Evolutionary conservation across 2,797 vertebrate species (phyloP).

Genomic region (Cossypha heuglini): DNA sequence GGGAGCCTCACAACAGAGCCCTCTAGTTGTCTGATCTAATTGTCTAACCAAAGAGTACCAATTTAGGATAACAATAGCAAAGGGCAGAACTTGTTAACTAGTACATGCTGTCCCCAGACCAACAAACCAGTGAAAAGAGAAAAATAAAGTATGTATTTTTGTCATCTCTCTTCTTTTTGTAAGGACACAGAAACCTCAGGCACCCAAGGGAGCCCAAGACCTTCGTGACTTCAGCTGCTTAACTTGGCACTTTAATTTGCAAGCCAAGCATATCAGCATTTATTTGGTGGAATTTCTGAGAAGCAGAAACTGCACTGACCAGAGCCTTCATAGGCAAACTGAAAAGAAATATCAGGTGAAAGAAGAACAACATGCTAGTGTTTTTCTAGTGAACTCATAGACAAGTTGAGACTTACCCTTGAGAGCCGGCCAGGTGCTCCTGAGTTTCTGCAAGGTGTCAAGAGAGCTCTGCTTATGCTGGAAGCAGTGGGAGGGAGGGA

Average conservation of each 20-base stretch:
- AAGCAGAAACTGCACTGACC: not conserved
- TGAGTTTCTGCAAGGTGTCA: not conserved
- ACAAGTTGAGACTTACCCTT: not conserved
- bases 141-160: conserved; percentile 29
- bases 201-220: conserved; percentile 7
- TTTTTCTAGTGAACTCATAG: conserved; percentile 10
- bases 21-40: conserved; percentile 14
- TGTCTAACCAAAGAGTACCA: conserved; percentile 19
- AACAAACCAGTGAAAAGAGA: not conserved
- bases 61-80: conserved; percentile 45
- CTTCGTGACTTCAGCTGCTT: conserved; percentile 13
- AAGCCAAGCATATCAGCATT: conserved; percentile 1
- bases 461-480: not conserved
- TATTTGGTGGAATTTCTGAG: not conserved
- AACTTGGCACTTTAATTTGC: not conserved
- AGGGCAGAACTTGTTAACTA: conserved; percentile 17
- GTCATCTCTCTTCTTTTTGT: not conserved
- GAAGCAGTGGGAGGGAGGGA: not conserved
- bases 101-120: conserved; percentile 20
- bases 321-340: not conserved
- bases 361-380: not conserved
- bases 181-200: conserved; percentile 18
- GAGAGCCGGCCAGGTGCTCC: conserved; percentile 14
- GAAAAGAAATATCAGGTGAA: not conserved
- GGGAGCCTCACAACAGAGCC: not conserved